Conservation (phyloP, 2,888 invertebrate genomes). For the Mythimna pallens region DNA sequence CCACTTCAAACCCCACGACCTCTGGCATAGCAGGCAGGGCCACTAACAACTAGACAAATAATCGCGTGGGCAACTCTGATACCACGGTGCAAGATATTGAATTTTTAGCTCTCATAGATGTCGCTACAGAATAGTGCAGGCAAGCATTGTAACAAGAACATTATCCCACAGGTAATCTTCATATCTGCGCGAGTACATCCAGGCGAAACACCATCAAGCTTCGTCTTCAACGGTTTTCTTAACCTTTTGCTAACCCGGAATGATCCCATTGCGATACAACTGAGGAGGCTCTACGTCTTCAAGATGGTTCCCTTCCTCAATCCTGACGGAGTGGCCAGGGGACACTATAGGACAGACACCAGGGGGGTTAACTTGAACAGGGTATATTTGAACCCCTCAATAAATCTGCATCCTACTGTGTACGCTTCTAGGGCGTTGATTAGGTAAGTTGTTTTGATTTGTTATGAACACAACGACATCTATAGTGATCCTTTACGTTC, state of each 20-base stretch:
- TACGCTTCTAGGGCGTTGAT: constrained; percentile 95
- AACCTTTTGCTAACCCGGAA: constrained; percentile 94
- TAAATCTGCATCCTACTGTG: constrained; percentile 94
- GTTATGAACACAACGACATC: neutral
- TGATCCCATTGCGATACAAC: constrained; percentile 93
- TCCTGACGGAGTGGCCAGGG: constrained; percentile 97
- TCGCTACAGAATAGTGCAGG: neutral
- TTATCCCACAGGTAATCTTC: constrained; percentile 92
- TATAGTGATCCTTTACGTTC: too few relatives aligned
- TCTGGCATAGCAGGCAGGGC: too few relatives aligned
- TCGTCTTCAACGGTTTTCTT: constrained; percentile 97
- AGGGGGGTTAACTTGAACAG: constrained; percentile 97
- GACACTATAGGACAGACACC: constrained; percentile 96
- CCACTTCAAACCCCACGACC: too few relatives aligned
- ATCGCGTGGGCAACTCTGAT: too few relatives aligned
- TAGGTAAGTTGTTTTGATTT: constrained; percentile 80
- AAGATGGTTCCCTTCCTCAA: constrained; percentile 97
- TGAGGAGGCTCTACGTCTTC: constrained; percentile 95
- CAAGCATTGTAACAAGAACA: neutral
- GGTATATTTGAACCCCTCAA: constrained; percentile 95
- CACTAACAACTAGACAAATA: too few relatives aligned
- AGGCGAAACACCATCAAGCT: constrained; percentile 97
- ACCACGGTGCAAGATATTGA: too few relatives aligned
- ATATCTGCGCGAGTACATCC: constrained; percentile 97
- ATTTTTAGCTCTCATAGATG: too few relatives aligned